phyloP scores from a whole-genome alignment of 2,797 vertebrate species.

The Acropternis orthonyx region DNA sequence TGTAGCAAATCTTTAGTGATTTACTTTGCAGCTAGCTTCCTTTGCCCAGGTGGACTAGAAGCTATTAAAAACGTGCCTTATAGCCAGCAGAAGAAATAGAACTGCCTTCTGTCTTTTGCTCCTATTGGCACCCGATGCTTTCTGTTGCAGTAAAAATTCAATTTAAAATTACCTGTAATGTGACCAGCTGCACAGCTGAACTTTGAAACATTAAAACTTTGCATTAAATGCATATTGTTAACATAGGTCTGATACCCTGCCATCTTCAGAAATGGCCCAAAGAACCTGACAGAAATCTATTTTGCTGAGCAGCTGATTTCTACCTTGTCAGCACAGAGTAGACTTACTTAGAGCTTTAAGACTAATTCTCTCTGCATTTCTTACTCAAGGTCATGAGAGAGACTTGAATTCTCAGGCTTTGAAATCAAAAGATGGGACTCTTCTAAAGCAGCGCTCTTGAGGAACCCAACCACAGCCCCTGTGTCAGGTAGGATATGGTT shows the following conservation, averaged over 20 bases:
- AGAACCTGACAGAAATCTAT: not conserved
- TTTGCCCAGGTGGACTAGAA: not conserved
- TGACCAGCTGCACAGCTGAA: not conserved
- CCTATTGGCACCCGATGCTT: not conserved
- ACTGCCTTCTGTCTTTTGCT: not conserved
- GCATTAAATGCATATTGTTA: not conserved
- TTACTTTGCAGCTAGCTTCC: not conserved
- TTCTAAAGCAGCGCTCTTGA: not conserved
- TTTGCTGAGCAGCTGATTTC: not conserved
- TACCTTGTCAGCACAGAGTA: not conserved
- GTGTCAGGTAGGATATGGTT: rapidly evolving
- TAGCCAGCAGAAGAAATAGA: not conserved
- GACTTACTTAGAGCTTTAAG: not conserved
- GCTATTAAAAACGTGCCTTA: not conserved
- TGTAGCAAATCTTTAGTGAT: not conserved
- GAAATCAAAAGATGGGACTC: not conserved
- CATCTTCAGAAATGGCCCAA: not conserved
- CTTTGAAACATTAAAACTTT: not conserved
- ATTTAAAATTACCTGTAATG: not conserved
- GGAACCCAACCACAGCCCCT: not conserved
- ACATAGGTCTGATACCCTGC: rapidly evolving
- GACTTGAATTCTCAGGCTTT: not conserved
- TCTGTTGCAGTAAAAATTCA: not conserved
- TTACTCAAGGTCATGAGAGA: not conserved
- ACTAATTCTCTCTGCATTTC: not conserved